These are phyloP conservation scores for Sisor rabdophorus DNA, from an alignment of 2,113 vertebrate genomes.

Conservation along the genomic window DNA sequence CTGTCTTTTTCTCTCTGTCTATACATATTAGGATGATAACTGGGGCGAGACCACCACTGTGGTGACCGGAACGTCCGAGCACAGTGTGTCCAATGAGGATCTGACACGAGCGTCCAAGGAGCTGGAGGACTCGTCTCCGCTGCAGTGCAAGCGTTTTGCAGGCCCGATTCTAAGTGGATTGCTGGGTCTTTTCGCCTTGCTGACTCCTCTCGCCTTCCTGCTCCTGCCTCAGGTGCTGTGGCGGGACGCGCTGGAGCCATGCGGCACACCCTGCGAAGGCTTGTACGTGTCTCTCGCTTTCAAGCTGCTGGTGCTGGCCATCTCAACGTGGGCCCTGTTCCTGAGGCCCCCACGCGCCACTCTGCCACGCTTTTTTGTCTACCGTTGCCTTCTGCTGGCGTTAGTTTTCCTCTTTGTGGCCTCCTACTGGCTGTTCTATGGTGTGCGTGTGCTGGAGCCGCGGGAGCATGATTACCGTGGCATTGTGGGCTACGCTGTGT, in stretches of 20 bases:
- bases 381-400: slow-evolving; percentile 82
- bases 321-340: slow-evolving; percentile 93
- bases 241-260: slow-evolving; percentile 82
- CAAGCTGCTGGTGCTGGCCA: slow-evolving; percentile 89
- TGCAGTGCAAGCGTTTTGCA: slow-evolving; percentile 82
- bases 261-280: slow-evolving; percentile 90
- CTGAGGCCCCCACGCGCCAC: slow-evolving; percentile 79
- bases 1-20: slow-evolving; percentile 48
- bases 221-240: slow-evolving; percentile 87
- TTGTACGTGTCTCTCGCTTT: slow-evolving; percentile 94
- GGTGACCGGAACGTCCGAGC: slow-evolving; percentile 92
- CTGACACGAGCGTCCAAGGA: slow-evolving; percentile 87
- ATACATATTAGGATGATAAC: slow-evolving; percentile 83
- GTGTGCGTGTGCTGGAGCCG: slow-evolving; percentile 85
- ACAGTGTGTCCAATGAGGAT: slow-evolving; percentile 96
- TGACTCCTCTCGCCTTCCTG: slow-evolving; percentile 91
- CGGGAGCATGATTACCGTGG: slow-evolving; percentile 81
- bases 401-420: slow-evolving; percentile 88
- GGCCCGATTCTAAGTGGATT: slow-evolving; percentile 75
- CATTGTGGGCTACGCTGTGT: slow-evolving; percentile 89
- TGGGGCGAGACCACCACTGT: slow-evolving; percentile 98
- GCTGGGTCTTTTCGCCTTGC: slow-evolving; percentile 84
- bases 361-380: slow-evolving; percentile 84
- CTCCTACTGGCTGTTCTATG: slow-evolving; percentile 96
- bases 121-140: slow-evolving; percentile 84